Conservation (phyloP, 2,888 invertebrate species). For the Cecidostiba fungosa region DNA sequence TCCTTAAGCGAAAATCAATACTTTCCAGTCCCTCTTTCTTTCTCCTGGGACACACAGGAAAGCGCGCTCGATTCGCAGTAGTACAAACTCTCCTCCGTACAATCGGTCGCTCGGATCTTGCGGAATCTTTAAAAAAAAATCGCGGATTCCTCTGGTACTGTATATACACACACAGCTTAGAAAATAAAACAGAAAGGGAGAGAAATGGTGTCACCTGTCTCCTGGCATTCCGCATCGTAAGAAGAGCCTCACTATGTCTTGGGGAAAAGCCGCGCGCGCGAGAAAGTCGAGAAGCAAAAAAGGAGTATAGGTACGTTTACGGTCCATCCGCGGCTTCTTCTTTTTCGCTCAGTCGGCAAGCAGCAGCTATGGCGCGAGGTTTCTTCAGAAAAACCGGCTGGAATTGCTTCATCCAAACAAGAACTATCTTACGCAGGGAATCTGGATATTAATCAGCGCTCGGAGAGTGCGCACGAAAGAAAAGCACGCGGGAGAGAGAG, state of each 20-base stretch:
- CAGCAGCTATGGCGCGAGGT: constrained; percentile 61
- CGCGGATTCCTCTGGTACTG: neutral
- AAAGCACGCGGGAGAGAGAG: constrained; percentile 38
- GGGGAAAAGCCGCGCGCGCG: neutral
- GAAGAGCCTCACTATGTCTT: neutral
- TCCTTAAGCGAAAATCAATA: constrained; percentile 64
- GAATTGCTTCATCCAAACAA: constrained; percentile 78
- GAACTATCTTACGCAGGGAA: constrained; percentile 74
- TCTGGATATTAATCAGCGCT: constrained; percentile 76
- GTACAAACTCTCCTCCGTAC: constrained; percentile 12
- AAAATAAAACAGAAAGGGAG: constrained; percentile 8
- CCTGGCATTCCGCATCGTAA: constrained; percentile 6
- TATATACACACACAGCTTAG: neutral
- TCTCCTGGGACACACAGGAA: neutral
- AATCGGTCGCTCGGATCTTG: constrained; percentile 27
- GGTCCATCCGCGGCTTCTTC: constrained; percentile 18
- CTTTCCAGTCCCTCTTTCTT: constrained; percentile 43
- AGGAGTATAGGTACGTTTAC: too few species aligned
- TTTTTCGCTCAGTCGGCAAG: neutral
- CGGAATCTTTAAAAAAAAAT: constrained; percentile 27
- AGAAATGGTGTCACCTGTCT: constrained; percentile 12
- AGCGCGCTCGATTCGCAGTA: constrained; percentile 6
- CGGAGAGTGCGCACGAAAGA: constrained; percentile 45
- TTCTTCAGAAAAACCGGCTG: constrained; percentile 73
- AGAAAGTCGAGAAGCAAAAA: constrained; percentile 29